Evolutionary conservation across 2,888 invertebrate species (phyloP), one percentile per base, ranked within the genome.

Genomic region (Pelosia muscerda): DNA sequence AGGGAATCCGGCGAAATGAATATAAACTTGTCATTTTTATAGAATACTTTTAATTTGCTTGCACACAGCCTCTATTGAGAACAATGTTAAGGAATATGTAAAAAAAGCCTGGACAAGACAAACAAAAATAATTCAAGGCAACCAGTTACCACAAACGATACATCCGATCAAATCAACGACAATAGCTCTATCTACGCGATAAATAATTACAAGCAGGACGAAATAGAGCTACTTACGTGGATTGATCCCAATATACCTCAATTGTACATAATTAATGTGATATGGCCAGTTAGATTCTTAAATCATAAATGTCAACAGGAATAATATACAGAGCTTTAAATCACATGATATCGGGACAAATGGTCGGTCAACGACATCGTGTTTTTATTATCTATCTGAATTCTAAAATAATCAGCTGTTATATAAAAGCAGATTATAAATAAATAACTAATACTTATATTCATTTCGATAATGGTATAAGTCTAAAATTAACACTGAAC

Each of bases 1-100:
- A 23, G n/a, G 22, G 19, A 28, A 26, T 57, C 13, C 13, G 22
- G 13, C 10, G 22, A 59, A 58, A 61, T 28, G 62, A 66, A 6
- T n/a, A 22, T 80, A 79, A 70, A 65, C 75, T 62, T 65, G 19
- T 54, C 71, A 58, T 80, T 80, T 85, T 90, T 82, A 88, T 92
- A 93, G 91, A 94, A 94, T 94, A 94, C 93, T 94, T 94, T 90
- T 94, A 93, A 94, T 93, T 94, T 94, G 88, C 88, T 91, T 92
- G 93, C 93, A 94, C 94, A 94, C 94, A 94, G 93, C 94, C 94
- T 93, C 92, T 90, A 90, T 91, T 90, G 90, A 91, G 90, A 92
- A 92, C 90, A 90, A 88, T 90, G 88, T 87, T 86, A 87, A 85
- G 81, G 84, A 86, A 83, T 82, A 77, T 73, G 67, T 77, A 75